A percentile compares a stretch with the other conserved stretches of the same genome.
These are phyloP conservation scores for Acanthurus tractus DNA, from an alignment of 2,797 vertebrate species.

Conservation along the genomic window DNA sequence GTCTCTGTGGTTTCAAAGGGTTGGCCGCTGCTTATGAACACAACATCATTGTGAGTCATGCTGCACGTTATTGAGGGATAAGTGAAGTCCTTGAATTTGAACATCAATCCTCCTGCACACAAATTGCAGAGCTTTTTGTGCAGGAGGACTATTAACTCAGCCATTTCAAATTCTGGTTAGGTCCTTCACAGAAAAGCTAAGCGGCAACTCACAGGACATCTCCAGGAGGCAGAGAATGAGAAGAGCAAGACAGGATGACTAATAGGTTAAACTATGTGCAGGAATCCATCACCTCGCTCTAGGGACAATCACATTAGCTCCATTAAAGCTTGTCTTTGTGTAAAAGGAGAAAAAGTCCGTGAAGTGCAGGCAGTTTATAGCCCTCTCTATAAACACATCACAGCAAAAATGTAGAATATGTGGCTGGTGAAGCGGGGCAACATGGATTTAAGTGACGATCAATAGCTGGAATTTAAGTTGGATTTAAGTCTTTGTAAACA, in stretches of 20 bases:
- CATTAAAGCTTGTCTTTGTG: slow-evolving; percentile 71
- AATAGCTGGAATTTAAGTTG: slow-evolving; percentile 64
- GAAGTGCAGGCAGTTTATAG: slow-evolving; percentile 65
- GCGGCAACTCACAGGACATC: slow-evolving; percentile 51
- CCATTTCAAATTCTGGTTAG: slow-evolving; percentile 61
- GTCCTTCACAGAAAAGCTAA: slow-evolving; percentile 30
- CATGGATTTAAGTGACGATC: slow-evolving; percentile 68
- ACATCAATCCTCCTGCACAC: not conserved
- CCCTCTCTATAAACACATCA: slow-evolving; percentile 74
- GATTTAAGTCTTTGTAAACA: slow-evolving; percentile 79
- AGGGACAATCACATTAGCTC: slow-evolving; percentile 73
- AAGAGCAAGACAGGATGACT: slow-evolving; percentile 68
- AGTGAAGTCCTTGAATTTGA: slow-evolving; percentile 19
- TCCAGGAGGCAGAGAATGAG: slow-evolving; percentile 47
- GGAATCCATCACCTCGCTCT: slow-evolving; percentile 70
- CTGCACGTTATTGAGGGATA: not conserved
- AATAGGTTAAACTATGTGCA: slow-evolving; percentile 69
- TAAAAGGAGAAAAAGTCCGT: slow-evolving; percentile 34
- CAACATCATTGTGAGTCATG: slow-evolving; percentile 39
- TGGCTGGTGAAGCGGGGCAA: slow-evolving; percentile 58
- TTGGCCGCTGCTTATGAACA: not conserved
- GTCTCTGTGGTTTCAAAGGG: slow-evolving; percentile 37
- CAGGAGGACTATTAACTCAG: slow-evolving; percentile 23
- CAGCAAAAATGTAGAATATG: slow-evolving; percentile 76
- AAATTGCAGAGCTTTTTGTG: slow-evolving; percentile 6